A percentile compares a stretch with the other conserved stretches of the same genome.
Evolutionary conservation across 2,888 invertebrate species (phyloP).

Genomic region (Leucophenga maculata): DNA sequence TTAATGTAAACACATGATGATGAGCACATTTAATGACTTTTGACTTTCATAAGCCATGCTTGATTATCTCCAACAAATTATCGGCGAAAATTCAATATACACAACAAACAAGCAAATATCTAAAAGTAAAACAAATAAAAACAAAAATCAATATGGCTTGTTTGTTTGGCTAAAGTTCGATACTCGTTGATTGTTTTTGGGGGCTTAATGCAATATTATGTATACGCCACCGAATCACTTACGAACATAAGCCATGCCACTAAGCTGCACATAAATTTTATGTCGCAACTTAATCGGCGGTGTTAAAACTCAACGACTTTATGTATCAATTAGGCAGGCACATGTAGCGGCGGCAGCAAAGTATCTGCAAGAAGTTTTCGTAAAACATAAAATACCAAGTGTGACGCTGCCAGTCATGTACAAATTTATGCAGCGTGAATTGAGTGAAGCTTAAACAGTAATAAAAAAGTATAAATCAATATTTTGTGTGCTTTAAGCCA

Average conservation of each 20-base stretch:
- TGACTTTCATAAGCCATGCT: neutral
- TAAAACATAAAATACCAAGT: too few species aligned
- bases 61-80: neutral
- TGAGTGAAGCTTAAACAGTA: too few species aligned
- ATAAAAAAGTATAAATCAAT: too few species aligned
- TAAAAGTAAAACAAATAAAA: neutral
- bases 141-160: neutral
- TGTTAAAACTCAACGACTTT: conserved; percentile 17
- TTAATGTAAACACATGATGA: conserved; percentile 2
- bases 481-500: too few species aligned
- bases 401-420: too few species aligned
- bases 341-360: neutral
- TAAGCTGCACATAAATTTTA: conserved; percentile 23
- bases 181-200: too few species aligned
- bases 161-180: too few species aligned
- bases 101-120: neutral
- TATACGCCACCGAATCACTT: too few species aligned
- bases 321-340: conserved; percentile 16
- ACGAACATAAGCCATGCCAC: neutral
- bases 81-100: neutral
- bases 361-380: too few species aligned
- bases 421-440: too few species aligned
- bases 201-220: too few species aligned
- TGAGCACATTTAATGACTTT: conserved; percentile 9
- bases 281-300: conserved; percentile 4